phyloP scores from a whole-genome alignment of 2,113 vertebrate species.

The Alosa alosa region DNA sequence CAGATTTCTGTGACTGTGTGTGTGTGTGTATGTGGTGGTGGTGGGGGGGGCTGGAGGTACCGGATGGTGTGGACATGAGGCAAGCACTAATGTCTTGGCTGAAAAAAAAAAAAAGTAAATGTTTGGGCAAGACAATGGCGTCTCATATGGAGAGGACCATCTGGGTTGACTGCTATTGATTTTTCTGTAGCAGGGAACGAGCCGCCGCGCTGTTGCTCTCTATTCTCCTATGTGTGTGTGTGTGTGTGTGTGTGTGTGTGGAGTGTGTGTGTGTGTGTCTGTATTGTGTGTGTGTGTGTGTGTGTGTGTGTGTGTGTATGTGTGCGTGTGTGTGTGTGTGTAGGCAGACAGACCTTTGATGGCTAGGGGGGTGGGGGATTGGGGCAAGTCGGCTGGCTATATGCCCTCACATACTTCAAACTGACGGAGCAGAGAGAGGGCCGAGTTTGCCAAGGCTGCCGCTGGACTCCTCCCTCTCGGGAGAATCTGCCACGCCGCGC shows the following conservation, averaged over 20 bases:
- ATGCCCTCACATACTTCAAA: background rate
- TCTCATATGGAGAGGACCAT: background rate
- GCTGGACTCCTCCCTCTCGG: background rate
- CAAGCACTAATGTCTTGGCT: background rate
- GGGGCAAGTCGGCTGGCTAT: background rate
- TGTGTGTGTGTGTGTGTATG: background rate
- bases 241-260: background rate
- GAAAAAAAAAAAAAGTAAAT: slow-evolving; percentile 3
- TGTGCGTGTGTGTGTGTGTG: background rate
- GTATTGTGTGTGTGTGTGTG: background rate
- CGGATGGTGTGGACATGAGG: background rate
- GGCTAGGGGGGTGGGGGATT: background rate
- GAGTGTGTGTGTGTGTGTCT: background rate
- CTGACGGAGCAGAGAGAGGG: background rate
- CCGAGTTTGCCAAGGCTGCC: background rate
- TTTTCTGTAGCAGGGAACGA: background rate
- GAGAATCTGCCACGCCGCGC: background rate
- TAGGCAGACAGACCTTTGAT: too few species aligned
- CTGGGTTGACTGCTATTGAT: background rate
- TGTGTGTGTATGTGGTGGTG: too few species aligned
- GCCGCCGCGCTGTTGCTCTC: background rate
- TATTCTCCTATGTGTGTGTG: background rate
- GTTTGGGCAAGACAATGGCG: background rate
- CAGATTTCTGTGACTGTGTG: background rate
- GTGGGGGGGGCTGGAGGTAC: too few species aligned